Evolutionary conservation across 2,888 invertebrate species (phyloP).

Genomic region (Drosophila falleni): DNA sequence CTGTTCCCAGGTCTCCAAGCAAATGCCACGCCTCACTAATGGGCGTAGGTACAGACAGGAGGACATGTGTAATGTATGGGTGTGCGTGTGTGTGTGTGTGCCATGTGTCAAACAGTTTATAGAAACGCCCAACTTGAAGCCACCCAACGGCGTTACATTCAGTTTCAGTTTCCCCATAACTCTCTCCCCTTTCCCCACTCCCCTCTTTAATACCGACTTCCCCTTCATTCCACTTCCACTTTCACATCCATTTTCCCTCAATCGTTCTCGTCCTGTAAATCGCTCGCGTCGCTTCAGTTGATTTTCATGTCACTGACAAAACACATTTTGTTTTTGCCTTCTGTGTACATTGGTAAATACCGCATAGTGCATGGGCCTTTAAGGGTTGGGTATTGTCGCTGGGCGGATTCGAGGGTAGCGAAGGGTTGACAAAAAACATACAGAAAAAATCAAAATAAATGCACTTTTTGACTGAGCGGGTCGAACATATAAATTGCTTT

Average conservation of each 20-base stretch:
- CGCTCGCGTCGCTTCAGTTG: conserved; percentile 67
- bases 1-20: conserved; percentile 32
- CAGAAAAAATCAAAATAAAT: background rate
- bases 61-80: conserved; percentile 3
- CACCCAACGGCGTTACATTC: conserved; percentile 25
- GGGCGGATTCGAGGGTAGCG: background rate
- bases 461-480: conserved; percentile 25
- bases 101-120: conserved; percentile 71
- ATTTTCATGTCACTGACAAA: conserved; percentile 74
- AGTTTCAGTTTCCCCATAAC: background rate
- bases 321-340: conserved; percentile 63
- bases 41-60: conserved; percentile 27
- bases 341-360: conserved; percentile 63
- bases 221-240: background rate
- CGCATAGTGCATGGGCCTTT: conserved; percentile 16
- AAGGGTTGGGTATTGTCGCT: conserved; percentile 4
- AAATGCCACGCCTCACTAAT: conserved; percentile 28
- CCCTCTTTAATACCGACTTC: background rate
- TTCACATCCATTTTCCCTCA: background rate
- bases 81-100: conserved; percentile 30
- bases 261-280: conserved; percentile 54
- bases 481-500: conserved; percentile 39
- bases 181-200: background rate
- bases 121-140: conserved; percentile 36
- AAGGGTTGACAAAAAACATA: conserved; percentile 10